A percentile compares a stretch with the other conserved stretches of the same genome.
These are phyloP conservation scores for Drosophila tsacasi DNA, from an alignment of 1,140 invertebrate species.

Conservation along the genomic window DNA sequence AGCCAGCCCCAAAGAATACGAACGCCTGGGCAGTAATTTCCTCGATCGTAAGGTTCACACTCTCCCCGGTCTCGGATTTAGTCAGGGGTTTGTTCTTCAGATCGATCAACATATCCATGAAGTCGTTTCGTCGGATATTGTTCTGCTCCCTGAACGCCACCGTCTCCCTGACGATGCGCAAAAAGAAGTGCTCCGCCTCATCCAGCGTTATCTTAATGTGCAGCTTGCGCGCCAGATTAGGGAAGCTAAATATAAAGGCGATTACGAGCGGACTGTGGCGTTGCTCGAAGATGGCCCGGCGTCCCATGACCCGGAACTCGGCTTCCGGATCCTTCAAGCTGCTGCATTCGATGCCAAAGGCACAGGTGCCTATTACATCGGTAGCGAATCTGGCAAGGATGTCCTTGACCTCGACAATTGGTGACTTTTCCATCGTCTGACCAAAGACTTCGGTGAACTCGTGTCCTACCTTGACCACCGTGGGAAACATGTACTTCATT, in stretches of 20 bases:
- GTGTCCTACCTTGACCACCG: constrained; percentile 74
- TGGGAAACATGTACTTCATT: constrained; percentile 87
- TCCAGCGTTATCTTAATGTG: constrained; percentile 82
- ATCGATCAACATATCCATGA: constrained; percentile 86
- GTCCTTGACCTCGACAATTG: constrained; percentile 66
- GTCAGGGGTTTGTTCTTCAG: constrained; percentile 85
- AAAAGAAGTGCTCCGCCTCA: constrained; percentile 86
- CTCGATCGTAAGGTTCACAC: constrained; percentile 60
- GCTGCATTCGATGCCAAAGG: constrained; percentile 88
- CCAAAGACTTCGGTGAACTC: constrained; percentile 69
- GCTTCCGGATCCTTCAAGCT: constrained; percentile 86
- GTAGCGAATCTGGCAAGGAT: constrained; percentile 75
- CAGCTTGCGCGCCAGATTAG: constrained; percentile 49
- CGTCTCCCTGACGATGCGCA: constrained; percentile 85
- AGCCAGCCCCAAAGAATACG: constrained; percentile 87
- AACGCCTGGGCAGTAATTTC: constrained; percentile 86
- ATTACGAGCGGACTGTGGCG: constrained; percentile 38
- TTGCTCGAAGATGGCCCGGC: constrained; percentile 48
- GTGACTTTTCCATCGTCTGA: constrained; percentile 30
- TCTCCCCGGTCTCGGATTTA: constrained; percentile 65
- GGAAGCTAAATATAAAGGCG: constrained; percentile 53
- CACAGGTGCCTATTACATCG: constrained; percentile 87
- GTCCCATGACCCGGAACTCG: constrained; percentile 86
- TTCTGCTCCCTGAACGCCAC: constrained; percentile 86
- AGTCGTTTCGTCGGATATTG: constrained; percentile 86